Conservation (phyloP, 2,797 vertebrate genomes). For the Syncerus caffer region DNA sequence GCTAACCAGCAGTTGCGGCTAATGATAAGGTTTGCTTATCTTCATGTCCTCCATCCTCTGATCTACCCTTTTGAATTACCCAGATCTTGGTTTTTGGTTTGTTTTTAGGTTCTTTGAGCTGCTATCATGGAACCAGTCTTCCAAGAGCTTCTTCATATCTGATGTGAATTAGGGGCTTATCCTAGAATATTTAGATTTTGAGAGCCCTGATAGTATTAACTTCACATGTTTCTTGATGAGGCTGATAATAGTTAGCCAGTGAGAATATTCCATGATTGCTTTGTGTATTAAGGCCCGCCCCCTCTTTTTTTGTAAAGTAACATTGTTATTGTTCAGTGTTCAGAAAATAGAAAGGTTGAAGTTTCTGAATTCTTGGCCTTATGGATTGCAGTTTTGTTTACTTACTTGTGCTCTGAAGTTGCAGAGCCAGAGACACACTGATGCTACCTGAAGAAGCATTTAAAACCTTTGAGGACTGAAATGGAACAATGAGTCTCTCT, state of each 20-base stretch:
- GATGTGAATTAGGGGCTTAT: neutral
- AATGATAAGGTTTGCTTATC: neutral
- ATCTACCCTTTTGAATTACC: neutral
- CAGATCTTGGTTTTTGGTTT: neutral
- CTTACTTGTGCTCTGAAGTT: neutral
- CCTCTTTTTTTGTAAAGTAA: neutral
- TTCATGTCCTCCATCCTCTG: neutral
- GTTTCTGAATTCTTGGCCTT: neutral
- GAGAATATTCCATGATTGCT: neutral
- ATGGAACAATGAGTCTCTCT: neutral
- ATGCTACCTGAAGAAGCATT: neutral
- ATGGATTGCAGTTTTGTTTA: neutral
- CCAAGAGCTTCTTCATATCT: neutral
- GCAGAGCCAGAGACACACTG: neutral
- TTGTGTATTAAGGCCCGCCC: neutral
- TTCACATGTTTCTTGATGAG: neutral
- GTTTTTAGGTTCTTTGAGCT: neutral
- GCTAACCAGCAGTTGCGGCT: neutral
- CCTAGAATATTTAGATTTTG: neutral
- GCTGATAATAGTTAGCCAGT: neutral
- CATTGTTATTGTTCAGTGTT: neutral
- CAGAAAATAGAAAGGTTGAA: neutral
- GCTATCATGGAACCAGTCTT: neutral
- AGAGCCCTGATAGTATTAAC: neutral
- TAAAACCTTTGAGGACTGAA: neutral